Percentiles rank a stretch among this genome's conserved stretches.
phyloP scores from a whole-genome alignment of 1,140 invertebrate genomes.

The Acromyrmex heyeri region DNA sequence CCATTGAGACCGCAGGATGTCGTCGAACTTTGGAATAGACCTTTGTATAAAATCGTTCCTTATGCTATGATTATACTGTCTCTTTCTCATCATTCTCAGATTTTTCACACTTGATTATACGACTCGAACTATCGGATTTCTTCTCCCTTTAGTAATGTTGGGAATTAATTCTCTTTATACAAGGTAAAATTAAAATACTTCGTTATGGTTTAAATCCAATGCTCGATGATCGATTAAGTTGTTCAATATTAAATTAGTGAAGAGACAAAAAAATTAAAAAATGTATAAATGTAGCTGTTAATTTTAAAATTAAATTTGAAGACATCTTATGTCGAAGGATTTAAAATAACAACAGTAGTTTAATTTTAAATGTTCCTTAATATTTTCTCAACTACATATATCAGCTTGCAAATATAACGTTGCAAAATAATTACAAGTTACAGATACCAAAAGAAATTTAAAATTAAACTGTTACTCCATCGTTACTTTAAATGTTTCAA shows the following conservation, averaged over 20 bases:
- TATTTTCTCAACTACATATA: too few species aligned
- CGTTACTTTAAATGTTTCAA: background rate
- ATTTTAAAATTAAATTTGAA: too few species aligned
- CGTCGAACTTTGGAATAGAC: conserved; percentile 1
- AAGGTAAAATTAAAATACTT: background rate
- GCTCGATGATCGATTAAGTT: background rate
- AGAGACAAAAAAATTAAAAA: background rate
- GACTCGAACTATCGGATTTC: background rate
- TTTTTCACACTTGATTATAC: background rate
- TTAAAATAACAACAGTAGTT: too few species aligned
- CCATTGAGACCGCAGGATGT: background rate
- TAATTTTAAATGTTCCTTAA: too few species aligned
- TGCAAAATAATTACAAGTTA: background rate
- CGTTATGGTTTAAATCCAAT: background rate
- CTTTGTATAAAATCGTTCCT: background rate
- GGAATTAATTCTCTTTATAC: background rate
- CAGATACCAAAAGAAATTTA: background rate
- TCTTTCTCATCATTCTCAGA: background rate
- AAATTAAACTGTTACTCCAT: background rate
- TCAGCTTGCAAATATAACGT: background rate
- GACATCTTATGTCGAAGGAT: too few species aligned
- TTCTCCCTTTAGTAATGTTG: background rate
- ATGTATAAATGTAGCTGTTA: background rate
- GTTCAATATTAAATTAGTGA: background rate
- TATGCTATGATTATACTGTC: background rate